Conservation (phyloP, 2,888 invertebrate species). For the Fabriciana adippe region DNA sequence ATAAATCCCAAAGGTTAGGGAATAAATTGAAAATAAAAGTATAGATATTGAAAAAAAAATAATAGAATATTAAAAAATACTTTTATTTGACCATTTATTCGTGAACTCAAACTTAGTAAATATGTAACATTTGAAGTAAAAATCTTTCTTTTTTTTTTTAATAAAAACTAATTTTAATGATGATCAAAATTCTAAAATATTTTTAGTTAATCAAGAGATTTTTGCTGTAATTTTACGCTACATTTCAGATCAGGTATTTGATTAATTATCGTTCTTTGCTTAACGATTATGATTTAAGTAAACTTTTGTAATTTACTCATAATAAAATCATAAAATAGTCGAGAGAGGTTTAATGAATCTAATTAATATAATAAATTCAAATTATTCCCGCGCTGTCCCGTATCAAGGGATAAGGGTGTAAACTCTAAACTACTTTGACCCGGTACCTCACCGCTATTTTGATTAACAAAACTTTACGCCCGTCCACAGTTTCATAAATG, state of each 20-base stretch:
- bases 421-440: conserved; percentile 64
- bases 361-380: conserved; percentile 49
- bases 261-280: too few species aligned
- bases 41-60: too few species aligned
- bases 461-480: conserved; percentile 73
- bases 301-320: conserved; percentile 8
- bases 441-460: conserved; percentile 55
- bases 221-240: not conserved
- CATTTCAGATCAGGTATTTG: not conserved
- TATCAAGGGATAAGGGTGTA: conserved; percentile 57
- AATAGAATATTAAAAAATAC: too few species aligned
- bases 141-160: too few species aligned
- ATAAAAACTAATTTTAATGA: too few species aligned
- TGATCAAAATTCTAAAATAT: too few species aligned
- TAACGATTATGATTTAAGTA: not conserved
- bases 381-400: conserved; percentile 56
- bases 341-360: conserved; percentile 31
- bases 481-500: conserved; percentile 60
- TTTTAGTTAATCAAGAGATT: too few species aligned
- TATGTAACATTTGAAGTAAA: too few species aligned
- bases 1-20: too few species aligned
- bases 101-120: too few species aligned
- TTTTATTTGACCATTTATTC: too few species aligned
- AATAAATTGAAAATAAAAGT: too few species aligned
- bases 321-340: conserved; percentile 17